Evolutionary conservation across 2,888 invertebrate species (phyloP), one percentile per base, ranked within the genome.

Genomic region (Eurytoma californica): DNA sequence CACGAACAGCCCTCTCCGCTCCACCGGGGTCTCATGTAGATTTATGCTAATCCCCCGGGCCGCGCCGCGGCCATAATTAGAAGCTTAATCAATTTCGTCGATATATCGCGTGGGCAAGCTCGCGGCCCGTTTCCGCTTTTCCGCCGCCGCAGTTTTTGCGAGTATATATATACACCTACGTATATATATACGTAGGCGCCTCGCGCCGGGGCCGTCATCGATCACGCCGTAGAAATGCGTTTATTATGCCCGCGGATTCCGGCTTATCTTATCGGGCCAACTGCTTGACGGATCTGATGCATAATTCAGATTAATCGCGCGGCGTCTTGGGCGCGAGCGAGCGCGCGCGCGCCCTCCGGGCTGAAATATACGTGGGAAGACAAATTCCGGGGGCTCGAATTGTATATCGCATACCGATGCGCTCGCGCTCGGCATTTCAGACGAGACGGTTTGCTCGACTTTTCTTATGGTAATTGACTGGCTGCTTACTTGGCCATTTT

Each of bases 61-160:
- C n/a, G n/a, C n/a, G 30, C n/a, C 39, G 30, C 28, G 16, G 72
- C 79, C 82, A 85, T 85, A 87, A 87, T 87, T 87, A 86, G 84
- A 83, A 80, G 57, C 72, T 83, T 84, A 86, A 87, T 87, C 86
- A 87, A 86, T 87, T 75, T 86, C 86, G 30, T 84, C 79, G 72
- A 82, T 39, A 80, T 79, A 73, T 78, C 78, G 80, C 80, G 79
- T 68, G 72, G 73, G 72, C 72, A 68, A 63, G 73, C 78, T 69
- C 58, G n/a, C n/a, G n/a, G 18, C 3, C 14, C 67, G 60, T 68
- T 53, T 58, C 57, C 51, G 74, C 65, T 65, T 65, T 63, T 73
- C 66, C 30, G 16, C 51, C 57, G 57, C n/a, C 20, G 16, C 14
- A 51, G 69, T 79, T 83, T 82, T 82, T 81, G 80, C 73, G 76